Base-by-base conservation (phyloP, 2,888 invertebrate species). In the Tinea semifulvella region DNA sequence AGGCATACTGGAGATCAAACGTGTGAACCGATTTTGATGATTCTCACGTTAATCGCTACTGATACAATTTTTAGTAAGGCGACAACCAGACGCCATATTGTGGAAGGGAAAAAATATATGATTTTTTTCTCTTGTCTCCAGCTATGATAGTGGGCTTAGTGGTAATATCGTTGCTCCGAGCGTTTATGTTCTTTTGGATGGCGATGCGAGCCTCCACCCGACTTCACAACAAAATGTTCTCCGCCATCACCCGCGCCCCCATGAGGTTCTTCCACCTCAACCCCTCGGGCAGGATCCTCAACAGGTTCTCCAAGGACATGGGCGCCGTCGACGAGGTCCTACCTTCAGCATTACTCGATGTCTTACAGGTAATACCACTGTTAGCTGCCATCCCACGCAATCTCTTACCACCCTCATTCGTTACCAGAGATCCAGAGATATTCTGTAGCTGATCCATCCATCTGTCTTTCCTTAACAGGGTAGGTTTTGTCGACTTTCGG, bases 281-380 rank as follows among this genome's bases (percentile, higher is more conserved):
- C 68, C 91, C 94, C 0, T 89, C 90, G 0, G 91, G 91, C 0
- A 76, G 91, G 38, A 90, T 96, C 54, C 76, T 96, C 38, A 96
- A 95, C 71, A 81, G 96, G 17, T 95, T 96, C 71, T 91, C 94
- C 0, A 95, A 95, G 67, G 96, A 96, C 57, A 89, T 94, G 84
- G 94, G 87, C 0, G 83, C 87, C 0, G 84, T 88, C 0, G 88
- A 88, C 53, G 88, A 88, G 56, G 66, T 87, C 5, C 53, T 88
- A 47, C 87, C 88, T 0, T 69, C 76, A 2, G 85, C 86, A 0
- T 54, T 88, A 45, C 83, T 88, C 36, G 88, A 88, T 64, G 84
- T 84, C 1, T 54, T 84, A 42, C 84, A 85, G 84, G 62, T 83
- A 66, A 8, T 25, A 25, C 6, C 8, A 8, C 25, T 25, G 25